Evolutionary conservation across 2,113 vertebrate species (phyloP).

Genomic region (Erythrocercus mccallii): DNA sequence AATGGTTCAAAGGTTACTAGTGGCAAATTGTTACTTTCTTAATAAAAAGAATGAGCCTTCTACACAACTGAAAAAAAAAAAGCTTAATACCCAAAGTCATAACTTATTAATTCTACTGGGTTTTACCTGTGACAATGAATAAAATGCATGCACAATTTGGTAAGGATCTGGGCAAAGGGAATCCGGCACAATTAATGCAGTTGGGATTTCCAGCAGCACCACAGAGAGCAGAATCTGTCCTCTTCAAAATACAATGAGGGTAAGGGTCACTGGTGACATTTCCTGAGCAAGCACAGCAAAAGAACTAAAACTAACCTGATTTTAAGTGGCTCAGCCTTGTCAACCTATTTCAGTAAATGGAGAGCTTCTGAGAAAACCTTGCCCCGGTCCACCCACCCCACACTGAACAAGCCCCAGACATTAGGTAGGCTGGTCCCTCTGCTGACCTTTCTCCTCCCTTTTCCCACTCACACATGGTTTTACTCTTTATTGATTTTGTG

Average conservation of each 20-base stretch:
- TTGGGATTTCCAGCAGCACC: neutral
- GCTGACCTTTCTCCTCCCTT: neutral
- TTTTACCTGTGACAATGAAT: neutral
- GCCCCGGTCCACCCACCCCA: neutral
- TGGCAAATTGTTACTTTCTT: neutral
- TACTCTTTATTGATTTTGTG: neutral
- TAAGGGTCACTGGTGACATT: neutral
- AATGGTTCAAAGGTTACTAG: neutral
- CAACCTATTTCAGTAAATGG: constrained; percentile 24
- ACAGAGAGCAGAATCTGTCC: neutral
- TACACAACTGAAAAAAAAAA: neutral
- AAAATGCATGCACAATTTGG: neutral
- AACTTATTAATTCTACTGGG: neutral
- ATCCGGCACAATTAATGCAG: neutral
- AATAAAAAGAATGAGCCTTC: neutral
- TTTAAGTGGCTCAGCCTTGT: constrained; percentile 27
- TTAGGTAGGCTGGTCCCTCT: neutral
- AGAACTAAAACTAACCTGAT: constrained; percentile 8
- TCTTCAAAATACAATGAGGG: neutral
- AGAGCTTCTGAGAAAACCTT: constrained; percentile 34
- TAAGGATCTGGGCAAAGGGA: neutral
- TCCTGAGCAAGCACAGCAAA: constrained; percentile 5
- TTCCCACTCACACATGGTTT: neutral
- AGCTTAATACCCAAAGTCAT: neutral
- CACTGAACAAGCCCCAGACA: neutral